Evolutionary conservation across 2,797 vertebrate genomes (phyloP).

Genomic region (Sorex maritimensis): DNA sequence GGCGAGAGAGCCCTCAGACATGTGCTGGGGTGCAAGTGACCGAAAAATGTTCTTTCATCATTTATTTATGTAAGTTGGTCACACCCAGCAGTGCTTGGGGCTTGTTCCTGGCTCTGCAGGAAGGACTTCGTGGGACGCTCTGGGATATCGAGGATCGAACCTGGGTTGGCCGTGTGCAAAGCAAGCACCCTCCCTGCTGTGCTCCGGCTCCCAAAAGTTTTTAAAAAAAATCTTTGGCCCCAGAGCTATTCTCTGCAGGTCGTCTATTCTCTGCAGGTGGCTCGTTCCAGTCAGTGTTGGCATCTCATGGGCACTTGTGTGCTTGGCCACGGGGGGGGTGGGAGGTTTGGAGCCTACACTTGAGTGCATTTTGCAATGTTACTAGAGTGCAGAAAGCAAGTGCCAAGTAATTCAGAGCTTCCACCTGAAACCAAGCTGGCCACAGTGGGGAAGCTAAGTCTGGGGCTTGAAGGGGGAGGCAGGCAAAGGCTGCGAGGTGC

Average conservation of each 20-base stretch:
- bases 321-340: background rate
- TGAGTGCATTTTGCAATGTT: background rate
- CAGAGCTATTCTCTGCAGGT: background rate
- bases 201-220: background rate
- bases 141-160: background rate
- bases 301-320: background rate
- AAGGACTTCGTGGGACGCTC: no score
- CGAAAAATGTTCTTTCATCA: no score
- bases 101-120: no score
- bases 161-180: no score
- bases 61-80: no score
- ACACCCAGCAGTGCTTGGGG: no score
- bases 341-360: no score
- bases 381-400: background rate
- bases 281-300: rapidly evolving
- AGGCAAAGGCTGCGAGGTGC: slow-evolving; percentile 2
- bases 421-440: background rate
- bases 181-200: background rate
- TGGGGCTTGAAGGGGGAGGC: background rate
- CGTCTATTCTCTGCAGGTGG: background rate
- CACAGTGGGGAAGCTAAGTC: background rate
- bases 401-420: background rate
- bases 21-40: no score
- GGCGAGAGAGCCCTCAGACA: background rate
- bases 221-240: slow-evolving; percentile 16